These are phyloP conservation scores for Onychomys leucogaster DNA, from an alignment of 2,797 vertebrate genomes.

Conservation along the genomic window DNA sequence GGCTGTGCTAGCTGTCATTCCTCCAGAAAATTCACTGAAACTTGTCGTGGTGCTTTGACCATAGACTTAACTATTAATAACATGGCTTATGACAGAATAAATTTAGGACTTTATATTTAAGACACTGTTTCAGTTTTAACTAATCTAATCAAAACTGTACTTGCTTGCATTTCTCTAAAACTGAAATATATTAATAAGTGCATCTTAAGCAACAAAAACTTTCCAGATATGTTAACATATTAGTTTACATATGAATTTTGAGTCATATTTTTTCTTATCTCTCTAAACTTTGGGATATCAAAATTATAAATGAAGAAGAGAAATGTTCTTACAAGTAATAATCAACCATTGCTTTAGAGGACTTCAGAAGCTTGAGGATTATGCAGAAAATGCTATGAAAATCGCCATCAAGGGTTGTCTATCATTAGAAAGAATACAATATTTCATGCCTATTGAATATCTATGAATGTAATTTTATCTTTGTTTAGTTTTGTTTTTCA, in stretches of 20 bases:
- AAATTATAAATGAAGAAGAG: conserved; percentile 3
- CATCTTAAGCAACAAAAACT: background rate
- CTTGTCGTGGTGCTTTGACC: background rate
- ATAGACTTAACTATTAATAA: background rate
- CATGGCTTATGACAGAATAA: background rate
- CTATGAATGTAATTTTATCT: background rate
- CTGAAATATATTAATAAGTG: background rate
- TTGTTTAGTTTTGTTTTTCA: background rate
- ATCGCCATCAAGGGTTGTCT: background rate
- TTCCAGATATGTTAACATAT: conserved; percentile 3
- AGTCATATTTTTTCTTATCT: background rate
- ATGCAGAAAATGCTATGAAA: background rate
- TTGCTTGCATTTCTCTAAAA: conserved; percentile 16
- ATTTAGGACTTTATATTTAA: background rate
- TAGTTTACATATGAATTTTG: conserved; percentile 35
- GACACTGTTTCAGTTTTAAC: background rate
- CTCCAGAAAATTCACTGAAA: background rate
- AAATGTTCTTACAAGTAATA: background rate
- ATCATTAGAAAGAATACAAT: background rate
- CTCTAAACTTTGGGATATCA: conserved; percentile 9
- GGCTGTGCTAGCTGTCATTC: background rate
- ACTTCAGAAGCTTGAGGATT: background rate
- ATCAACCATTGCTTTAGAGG: background rate
- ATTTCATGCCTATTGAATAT: background rate
- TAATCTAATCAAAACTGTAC: background rate